These are phyloP conservation scores for Pygoscelis adeliae DNA, from an alignment of 2,113 vertebrate species.

Conservation along the genomic window DNA sequence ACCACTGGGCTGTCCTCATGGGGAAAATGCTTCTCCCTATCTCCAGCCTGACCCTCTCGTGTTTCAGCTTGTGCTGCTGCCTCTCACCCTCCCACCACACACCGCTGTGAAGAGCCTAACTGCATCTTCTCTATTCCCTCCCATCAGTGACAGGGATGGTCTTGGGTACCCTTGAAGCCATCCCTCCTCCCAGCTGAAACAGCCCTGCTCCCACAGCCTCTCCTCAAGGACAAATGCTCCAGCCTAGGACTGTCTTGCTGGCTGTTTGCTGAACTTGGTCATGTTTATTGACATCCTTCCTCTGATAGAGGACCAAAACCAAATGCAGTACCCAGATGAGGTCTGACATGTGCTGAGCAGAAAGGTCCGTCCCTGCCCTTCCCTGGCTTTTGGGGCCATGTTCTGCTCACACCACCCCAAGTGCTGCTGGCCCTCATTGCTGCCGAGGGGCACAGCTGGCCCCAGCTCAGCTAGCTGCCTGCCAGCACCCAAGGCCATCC, in stretches of 20 bases:
- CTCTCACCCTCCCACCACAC: background rate
- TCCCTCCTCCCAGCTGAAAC: background rate
- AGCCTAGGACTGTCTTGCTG: background rate
- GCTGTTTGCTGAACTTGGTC: background rate
- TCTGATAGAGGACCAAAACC: background rate
- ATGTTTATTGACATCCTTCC: background rate
- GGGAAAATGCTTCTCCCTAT: background rate
- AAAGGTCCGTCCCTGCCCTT: background rate
- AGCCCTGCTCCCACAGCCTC: fast-evolving
- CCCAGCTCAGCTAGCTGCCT: background rate
- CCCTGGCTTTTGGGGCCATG: fast-evolving
- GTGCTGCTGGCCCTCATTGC: background rate
- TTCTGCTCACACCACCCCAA: background rate
- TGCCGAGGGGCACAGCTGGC: background rate
- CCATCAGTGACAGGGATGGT: fast-evolving
- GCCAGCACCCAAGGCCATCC: fast-evolving
- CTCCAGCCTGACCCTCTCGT: background rate
- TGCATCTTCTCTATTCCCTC: background rate
- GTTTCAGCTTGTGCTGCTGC: background rate
- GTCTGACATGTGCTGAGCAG: background rate
- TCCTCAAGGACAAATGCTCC: background rate
- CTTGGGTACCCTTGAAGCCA: background rate
- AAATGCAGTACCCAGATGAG: background rate
- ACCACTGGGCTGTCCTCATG: background rate
- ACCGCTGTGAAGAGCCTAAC: background rate